These are phyloP conservation scores for Limnephilus auricula DNA, from an alignment of 2,888 invertebrate genomes.

Conservation along the genomic window DNA sequence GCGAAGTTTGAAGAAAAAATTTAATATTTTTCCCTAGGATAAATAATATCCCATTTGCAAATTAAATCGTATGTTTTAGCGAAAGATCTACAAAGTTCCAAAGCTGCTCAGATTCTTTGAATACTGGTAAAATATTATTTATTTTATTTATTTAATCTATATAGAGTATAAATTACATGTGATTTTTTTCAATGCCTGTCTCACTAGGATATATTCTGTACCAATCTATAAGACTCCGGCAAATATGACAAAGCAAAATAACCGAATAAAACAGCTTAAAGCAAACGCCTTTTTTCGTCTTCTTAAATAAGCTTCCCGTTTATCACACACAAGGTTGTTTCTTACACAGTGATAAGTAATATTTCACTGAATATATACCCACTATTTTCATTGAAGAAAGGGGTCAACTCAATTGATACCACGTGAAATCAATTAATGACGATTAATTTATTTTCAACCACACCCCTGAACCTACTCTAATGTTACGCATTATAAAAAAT, in stretches of 20 bases:
- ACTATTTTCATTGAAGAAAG: background rate
- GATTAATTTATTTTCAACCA: background rate
- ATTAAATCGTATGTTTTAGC: background rate
- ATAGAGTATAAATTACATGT: too few species aligned
- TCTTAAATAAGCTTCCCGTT: background rate
- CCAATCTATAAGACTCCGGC: background rate
- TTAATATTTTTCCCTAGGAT: background rate
- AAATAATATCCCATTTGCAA: background rate
- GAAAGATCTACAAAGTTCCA: background rate
- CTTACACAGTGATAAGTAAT: background rate
- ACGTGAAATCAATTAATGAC: background rate
- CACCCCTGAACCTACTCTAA: background rate
- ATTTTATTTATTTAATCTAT: too few species aligned
- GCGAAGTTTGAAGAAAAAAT: too few species aligned
- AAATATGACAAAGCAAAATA: background rate
- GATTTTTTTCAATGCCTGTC: too few species aligned
- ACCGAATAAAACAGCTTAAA: background rate
- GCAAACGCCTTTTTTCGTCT: background rate
- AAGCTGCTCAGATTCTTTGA: background rate
- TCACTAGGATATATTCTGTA: too few species aligned
- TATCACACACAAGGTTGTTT: background rate
- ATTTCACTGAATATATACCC: background rate
- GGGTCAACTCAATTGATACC: background rate
- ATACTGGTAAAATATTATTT: background rate
- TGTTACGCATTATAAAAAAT: background rate